Evolutionary conservation across 2,797 vertebrate genomes (phyloP).

Genomic region (Menidia menidia): DNA sequence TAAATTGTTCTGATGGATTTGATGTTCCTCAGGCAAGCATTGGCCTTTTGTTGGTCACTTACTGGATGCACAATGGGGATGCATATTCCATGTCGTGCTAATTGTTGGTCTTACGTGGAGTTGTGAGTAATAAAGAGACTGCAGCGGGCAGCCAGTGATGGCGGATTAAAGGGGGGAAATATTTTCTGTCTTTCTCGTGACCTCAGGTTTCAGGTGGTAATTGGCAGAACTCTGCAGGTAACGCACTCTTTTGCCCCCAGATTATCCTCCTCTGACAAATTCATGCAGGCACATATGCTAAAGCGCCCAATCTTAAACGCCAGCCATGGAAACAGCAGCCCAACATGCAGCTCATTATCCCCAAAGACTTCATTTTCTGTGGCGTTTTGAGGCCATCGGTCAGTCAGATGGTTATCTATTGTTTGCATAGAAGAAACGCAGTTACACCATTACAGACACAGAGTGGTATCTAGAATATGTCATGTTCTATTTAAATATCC

Average conservation of each 20-base stretch:
- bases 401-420: constrained; percentile 36
- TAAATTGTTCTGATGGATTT: not conserved
- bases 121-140: not conserved
- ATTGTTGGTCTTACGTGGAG: not conserved
- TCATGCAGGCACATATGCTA: constrained; percentile 12
- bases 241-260: constrained; percentile 10
- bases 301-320: constrained; percentile 18
- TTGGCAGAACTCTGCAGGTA: constrained; percentile 46
- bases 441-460: not conserved
- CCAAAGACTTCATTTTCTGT: constrained; percentile 29
- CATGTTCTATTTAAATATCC: constrained; percentile 65
- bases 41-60: not conserved
- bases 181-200: constrained; percentile 40
- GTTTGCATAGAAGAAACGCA: not conserved
- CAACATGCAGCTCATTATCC: not conserved
- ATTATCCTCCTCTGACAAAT: not conserved
- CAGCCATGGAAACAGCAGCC: not conserved
- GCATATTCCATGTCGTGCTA: not conserved
- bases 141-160: constrained; percentile 22
- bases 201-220: constrained; percentile 49
- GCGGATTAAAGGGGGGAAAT: constrained; percentile 28
- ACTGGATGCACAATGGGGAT: not conserved
- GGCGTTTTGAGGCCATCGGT: constrained; percentile 40
- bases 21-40: not conserved
- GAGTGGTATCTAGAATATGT: constrained; percentile 41